Evolutionary conservation across 2,888 invertebrate genomes (phyloP).

Genomic region (Dryobotodes eremita): DNA sequence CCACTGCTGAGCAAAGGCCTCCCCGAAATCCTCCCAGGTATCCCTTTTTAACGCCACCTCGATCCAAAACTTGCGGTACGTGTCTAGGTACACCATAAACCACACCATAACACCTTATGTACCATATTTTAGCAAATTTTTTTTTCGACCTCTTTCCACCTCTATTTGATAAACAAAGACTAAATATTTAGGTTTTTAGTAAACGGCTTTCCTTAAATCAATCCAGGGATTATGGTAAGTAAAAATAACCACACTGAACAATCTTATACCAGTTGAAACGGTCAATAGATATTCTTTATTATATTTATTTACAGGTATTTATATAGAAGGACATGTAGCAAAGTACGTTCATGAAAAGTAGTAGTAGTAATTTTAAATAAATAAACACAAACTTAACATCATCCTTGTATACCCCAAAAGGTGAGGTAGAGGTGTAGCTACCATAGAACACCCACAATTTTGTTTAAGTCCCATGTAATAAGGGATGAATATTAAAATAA

Average conservation of each 20-base stretch:
- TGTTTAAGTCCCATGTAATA: neutral
- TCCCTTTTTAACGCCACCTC: neutral
- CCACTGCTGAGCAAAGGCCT: neutral
- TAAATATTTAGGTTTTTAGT: neutral
- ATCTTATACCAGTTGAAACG: neutral
- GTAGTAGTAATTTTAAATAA: neutral
- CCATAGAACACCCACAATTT: neutral
- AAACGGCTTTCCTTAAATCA: constrained; percentile 3
- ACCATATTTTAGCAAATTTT: no score
- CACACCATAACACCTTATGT: no score
- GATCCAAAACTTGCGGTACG: neutral
- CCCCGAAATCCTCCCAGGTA: neutral
- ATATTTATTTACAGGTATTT: neutral
- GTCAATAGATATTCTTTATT: neutral
- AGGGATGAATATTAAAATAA: neutral
- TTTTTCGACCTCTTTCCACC: neutral
- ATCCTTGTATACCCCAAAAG: no score
- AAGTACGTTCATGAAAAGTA: neutral
- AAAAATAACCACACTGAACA: neutral
- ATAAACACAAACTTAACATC: neutral
- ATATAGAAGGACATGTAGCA: neutral
- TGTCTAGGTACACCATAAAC: no score
- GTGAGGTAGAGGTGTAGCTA: neutral
- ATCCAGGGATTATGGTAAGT: neutral
- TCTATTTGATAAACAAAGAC: constrained; percentile 1